Conservation (phyloP, 2,888 invertebrate genomes). For the Rhorus exstirpatorius region DNA sequence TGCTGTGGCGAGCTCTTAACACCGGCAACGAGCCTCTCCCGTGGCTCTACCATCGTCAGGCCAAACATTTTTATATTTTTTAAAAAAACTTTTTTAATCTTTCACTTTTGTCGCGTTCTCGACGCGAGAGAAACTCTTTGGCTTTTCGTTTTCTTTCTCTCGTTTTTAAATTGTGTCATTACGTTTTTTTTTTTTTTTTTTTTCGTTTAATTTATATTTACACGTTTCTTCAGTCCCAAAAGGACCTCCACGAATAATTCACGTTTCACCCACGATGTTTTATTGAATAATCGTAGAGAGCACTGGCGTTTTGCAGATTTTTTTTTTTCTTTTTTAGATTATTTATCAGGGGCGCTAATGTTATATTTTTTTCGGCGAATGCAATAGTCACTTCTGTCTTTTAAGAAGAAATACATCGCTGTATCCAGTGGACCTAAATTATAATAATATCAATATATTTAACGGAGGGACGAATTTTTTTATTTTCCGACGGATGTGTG, state of each 20-base stretch:
- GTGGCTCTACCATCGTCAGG: conserved; percentile 82
- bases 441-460: conserved; percentile 12
- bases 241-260: conserved; percentile 1
- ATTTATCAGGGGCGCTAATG: not conserved
- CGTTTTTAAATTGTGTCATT: conserved; percentile 33
- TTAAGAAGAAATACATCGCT: conserved; percentile 73
- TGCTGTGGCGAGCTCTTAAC: conserved; percentile 67
- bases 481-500: not conserved
- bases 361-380: conserved; percentile 67
- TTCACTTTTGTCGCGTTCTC: conserved; percentile 62
- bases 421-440: conserved; percentile 78
- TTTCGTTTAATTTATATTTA: not conserved
- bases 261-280: not conserved
- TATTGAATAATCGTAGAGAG: not conserved
- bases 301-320: not conserved
- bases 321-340: conserved; percentile 3
- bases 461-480: not conserved
- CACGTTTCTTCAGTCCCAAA: not conserved
- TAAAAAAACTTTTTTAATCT: conserved; percentile 54
- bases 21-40: conserved; percentile 78
- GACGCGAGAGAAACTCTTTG: conserved; percentile 34
- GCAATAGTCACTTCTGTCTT: conserved; percentile 63
- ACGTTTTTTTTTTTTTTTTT: conserved; percentile 5
- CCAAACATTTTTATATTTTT: conserved; percentile 77
- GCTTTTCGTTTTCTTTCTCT: conserved; percentile 6